Conservation (phyloP, 1,140 invertebrate species). For the Pseudomyrmex flavicornis region DNA sequence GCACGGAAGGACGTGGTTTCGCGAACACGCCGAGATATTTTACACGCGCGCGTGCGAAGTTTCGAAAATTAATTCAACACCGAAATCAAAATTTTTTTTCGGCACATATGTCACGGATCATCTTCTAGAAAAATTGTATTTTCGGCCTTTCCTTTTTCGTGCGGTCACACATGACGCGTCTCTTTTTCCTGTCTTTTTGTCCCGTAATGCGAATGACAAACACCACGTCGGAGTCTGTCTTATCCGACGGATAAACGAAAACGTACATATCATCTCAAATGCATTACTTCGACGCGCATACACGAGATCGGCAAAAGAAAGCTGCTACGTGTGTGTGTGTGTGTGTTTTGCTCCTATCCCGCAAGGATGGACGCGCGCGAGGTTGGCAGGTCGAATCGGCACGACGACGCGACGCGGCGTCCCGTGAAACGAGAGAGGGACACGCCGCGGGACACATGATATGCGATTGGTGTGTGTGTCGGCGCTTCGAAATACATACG, state of each 20-base stretch:
- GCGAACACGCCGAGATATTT: not conserved
- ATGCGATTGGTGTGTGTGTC: not conserved
- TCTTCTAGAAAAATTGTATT: too few relatives aligned
- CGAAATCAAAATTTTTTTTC: too few relatives aligned
- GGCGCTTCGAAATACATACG: constrained; percentile 15
- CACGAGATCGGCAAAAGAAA: constrained; percentile 31
- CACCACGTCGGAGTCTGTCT: not conserved
- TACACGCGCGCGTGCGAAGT: not conserved
- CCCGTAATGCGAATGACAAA: constrained; percentile 25
- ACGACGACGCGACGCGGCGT: constrained; percentile 20
- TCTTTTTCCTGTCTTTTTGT: too few relatives aligned
- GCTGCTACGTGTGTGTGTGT: not conserved
- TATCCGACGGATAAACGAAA: constrained; percentile 41
- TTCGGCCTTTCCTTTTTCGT: too few relatives aligned
- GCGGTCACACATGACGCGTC: too few relatives aligned
- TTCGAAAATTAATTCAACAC: not conserved
- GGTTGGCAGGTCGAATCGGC: constrained; percentile 49
- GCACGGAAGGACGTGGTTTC: not conserved
- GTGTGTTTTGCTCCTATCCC: not conserved
- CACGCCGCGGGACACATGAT: not conserved
- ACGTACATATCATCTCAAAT: constrained; percentile 1
- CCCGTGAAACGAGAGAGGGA: constrained; percentile 33
- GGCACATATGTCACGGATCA: too few relatives aligned
- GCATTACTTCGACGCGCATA: not conserved
- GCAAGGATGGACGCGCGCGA: not conserved